Evolutionary conservation across 2,797 vertebrate genomes (phyloP).

Genomic region (Chiroxiphia lanceolata): DNA sequence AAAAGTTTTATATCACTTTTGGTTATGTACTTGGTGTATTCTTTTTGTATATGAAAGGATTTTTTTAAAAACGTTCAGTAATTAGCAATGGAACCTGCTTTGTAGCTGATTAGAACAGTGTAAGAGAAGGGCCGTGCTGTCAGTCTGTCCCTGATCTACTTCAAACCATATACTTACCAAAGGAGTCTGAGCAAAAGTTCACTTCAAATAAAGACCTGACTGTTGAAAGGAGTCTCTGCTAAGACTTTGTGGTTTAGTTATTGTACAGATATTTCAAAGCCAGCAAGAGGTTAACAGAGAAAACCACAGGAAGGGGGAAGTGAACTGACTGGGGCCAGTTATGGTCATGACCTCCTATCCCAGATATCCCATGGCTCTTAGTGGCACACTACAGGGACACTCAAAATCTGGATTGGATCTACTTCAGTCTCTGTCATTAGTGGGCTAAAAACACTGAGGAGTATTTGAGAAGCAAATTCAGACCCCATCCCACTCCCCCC

Average conservation of each 20-base stretch:
- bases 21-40: constrained; percentile 69
- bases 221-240: constrained; percentile 54
- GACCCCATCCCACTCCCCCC: background rate
- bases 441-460: background rate
- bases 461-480: background rate
- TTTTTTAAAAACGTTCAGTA: constrained; percentile 63
- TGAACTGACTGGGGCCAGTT: background rate
- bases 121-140: constrained; percentile 30
- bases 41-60: constrained; percentile 73
- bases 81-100: constrained; percentile 56
- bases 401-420: background rate
- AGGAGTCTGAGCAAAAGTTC: constrained; percentile 53
- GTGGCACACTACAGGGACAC: background rate
- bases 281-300: background rate
- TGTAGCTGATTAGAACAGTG: constrained; percentile 51
- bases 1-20: constrained; percentile 73
- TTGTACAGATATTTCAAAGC: constrained; percentile 7
- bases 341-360: background rate
- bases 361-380: background rate
- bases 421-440: background rate
- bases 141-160: constrained; percentile 59
- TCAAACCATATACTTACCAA: constrained; percentile 63
- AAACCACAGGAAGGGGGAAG: background rate
- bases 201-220: constrained; percentile 51
- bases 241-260: constrained; percentile 55